Evolutionary conservation across 2,888 invertebrate genomes (phyloP).

Genomic region (Cremastinae sp.): DNA sequence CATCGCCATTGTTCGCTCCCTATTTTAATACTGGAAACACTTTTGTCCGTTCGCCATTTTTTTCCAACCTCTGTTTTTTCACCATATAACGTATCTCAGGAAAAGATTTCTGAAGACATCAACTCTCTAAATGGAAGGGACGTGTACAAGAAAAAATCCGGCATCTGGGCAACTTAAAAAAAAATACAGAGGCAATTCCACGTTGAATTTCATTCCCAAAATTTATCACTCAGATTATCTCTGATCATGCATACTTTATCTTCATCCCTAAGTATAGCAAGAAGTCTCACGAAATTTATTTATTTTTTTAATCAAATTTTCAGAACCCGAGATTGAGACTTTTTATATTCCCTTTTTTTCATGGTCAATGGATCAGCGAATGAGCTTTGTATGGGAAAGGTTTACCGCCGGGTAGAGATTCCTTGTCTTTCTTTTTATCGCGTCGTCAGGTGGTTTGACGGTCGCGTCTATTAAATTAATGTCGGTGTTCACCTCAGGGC

Average conservation of each 20-base stretch:
- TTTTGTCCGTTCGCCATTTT: slow-evolving; percentile 47
- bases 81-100: slow-evolving; percentile 29
- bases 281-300: no score
- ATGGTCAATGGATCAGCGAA: background rate
- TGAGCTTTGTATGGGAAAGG: slow-evolving; percentile 2
- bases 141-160: slow-evolving; percentile 6
- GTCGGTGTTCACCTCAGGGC: slow-evolving; percentile 24
- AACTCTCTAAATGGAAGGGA: background rate
- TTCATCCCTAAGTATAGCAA: no score
- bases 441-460: slow-evolving; percentile 27
- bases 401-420: background rate
- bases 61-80: slow-evolving; percentile 49
- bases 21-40: slow-evolving; percentile 31
- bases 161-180: slow-evolving; percentile 7
- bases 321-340: no score
- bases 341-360: no score
- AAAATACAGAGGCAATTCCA: background rate
- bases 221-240: no score
- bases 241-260: no score
- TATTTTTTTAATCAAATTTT: no score
- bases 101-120: slow-evolving; percentile 15
- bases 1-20: slow-evolving; percentile 3
- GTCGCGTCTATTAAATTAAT: slow-evolving; percentile 53
- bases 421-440: background rate
- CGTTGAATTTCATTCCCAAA: background rate